phyloP scores from a whole-genome alignment of 2,797 vertebrate species.

The Oreonectes daqikongensis region DNA sequence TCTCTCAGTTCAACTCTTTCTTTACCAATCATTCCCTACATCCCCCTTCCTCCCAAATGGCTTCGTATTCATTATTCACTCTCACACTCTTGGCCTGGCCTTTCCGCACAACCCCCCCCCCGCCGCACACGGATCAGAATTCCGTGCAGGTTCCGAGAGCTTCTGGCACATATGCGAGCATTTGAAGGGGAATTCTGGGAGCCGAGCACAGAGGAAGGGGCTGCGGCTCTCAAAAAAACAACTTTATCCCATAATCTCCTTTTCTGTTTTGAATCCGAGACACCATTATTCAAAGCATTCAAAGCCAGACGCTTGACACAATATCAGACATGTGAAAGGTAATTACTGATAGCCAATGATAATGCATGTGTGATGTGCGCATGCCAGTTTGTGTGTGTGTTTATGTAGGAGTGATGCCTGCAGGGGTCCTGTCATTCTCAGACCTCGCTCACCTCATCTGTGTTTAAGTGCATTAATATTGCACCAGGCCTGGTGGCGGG shows the following conservation, averaged over 20 bases:
- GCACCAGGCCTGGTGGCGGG: constrained; percentile 78
- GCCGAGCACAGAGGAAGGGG: constrained; percentile 64
- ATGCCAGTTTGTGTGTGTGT: constrained; percentile 37
- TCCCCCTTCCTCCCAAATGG: constrained; percentile 60
- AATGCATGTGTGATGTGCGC: background rate
- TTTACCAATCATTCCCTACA: constrained; percentile 28
- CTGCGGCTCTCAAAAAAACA: constrained; percentile 77
- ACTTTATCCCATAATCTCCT: constrained; percentile 77
- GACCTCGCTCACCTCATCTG: constrained; percentile 82
- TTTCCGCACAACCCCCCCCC: constrained; percentile 38
- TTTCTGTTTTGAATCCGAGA: constrained; percentile 71
- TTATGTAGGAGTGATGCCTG: constrained; percentile 63
- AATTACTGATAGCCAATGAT: background rate
- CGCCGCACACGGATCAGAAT: constrained; percentile 70
- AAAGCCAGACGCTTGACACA: constrained; percentile 30
- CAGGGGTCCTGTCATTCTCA: constrained; percentile 74
- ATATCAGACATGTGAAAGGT: constrained; percentile 18
- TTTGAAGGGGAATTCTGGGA: constrained; percentile 66
- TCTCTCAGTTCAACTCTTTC: constrained; percentile 4
- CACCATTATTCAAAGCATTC: constrained; percentile 43
- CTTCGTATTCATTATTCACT: constrained; percentile 76
- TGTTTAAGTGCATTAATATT: constrained; percentile 88
- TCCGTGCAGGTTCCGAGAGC: constrained; percentile 65
- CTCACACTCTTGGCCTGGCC: constrained; percentile 71
- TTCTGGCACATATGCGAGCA: constrained; percentile 63